phyloP scores from a whole-genome alignment of 2,888 invertebrate genomes.

The Dione juno region DNA sequence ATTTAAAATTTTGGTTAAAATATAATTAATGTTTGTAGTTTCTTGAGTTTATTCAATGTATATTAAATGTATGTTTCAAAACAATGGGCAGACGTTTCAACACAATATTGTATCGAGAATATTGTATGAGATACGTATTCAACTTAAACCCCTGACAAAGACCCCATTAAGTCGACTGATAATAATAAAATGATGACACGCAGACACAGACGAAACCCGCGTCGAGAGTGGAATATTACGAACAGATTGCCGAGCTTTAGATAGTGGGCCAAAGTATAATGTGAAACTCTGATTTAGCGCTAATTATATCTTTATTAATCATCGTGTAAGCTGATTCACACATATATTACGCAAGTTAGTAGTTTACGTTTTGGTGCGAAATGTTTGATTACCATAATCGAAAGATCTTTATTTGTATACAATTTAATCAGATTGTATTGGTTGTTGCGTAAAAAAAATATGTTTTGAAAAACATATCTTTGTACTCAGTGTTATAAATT shows the following conservation, averaged over 20 bases:
- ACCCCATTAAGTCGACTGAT: constrained; percentile 22
- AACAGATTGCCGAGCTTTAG: constrained; percentile 20
- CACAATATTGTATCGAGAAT: background rate
- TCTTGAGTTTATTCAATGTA: constrained; percentile 13
- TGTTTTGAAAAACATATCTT: background rate
- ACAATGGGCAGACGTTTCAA: constrained; percentile 15
- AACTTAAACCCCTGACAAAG: constrained; percentile 26
- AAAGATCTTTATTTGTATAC: constrained; percentile 2
- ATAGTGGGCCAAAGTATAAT: constrained; percentile 9
- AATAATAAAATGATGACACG: constrained; percentile 15
- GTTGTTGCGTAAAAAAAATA: background rate
- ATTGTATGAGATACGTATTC: constrained; percentile 2
- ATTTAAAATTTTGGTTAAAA: background rate
- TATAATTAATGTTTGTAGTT: background rate
- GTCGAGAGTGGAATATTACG: constrained; percentile 20
- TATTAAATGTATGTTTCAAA: constrained; percentile 16
- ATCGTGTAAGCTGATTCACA: background rate
- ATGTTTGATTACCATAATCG: background rate
- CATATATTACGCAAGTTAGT: constrained; percentile 13
- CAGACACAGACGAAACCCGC: constrained; percentile 16
- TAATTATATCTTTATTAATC: constrained; percentile 30
- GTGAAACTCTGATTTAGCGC: constrained; percentile 15
- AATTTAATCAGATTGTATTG: background rate
- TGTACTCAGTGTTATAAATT: background rate
- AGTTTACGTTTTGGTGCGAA: constrained; percentile 21